Evolutionary conservation across 2,888 invertebrate species (phyloP).

Genomic region (Hydraecia micacea): DNA sequence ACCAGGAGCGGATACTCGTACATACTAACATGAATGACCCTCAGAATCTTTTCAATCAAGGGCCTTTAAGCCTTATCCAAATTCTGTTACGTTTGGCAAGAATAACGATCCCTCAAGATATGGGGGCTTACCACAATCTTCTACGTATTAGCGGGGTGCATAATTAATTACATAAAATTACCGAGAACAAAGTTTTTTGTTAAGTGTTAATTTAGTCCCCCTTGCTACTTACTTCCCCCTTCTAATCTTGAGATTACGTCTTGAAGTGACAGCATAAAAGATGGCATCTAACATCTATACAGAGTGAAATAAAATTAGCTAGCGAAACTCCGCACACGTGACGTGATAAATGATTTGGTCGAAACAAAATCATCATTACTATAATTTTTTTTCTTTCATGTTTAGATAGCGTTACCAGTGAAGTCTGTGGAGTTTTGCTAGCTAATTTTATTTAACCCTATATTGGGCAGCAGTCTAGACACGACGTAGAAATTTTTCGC

Average conservation of each 20-base stretch:
- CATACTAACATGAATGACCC: no score
- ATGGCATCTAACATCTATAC: neutral
- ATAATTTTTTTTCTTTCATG: neutral
- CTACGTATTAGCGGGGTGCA: slow-evolving; percentile 7
- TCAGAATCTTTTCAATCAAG: neutral
- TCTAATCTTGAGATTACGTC: slow-evolving; percentile 2
- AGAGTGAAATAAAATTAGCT: neutral
- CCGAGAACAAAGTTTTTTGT: slow-evolving; percentile 34
- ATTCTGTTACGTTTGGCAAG: neutral
- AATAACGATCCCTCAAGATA: slow-evolving; percentile 8
- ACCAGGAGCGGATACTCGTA: neutral
- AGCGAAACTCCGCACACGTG: no score
- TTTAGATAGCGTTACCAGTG: neutral
- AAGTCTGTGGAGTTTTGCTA: neutral
- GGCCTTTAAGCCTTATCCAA: neutral
- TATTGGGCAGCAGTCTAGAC: neutral
- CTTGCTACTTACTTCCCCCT: slow-evolving; percentile 14
- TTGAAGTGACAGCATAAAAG: neutral
- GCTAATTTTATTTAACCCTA: neutral
- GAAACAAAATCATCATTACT: neutral
- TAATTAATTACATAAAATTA: slow-evolving; percentile 29
- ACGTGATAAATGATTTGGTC: no score
- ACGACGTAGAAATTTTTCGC: no score
- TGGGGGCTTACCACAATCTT: neutral
- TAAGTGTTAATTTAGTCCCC: slow-evolving; percentile 33